Evolutionary conservation across 2,797 vertebrate species (phyloP).

Genomic region (Ctenosaura bakeri): DNA sequence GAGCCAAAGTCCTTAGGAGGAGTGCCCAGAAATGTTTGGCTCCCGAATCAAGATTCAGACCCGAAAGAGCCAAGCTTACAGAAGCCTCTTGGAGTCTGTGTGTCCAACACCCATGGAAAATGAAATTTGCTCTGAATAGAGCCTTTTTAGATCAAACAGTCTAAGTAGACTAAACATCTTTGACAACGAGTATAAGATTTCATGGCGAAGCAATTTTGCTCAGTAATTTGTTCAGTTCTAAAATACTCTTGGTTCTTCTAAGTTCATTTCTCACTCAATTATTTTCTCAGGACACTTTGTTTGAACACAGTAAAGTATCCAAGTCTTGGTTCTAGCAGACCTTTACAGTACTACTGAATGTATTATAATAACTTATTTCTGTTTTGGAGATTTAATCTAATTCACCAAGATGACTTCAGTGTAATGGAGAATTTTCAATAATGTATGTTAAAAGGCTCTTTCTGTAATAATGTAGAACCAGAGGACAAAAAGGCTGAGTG

Average conservation of each 20-base stretch:
- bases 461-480: constrained; percentile 72
- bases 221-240: constrained; percentile 79
- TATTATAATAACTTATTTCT: constrained; percentile 75
- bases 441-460: constrained; percentile 76
- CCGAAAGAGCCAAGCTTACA: constrained; percentile 52
- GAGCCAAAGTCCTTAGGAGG: constrained; percentile 60
- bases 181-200: constrained; percentile 81
- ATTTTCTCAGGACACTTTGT: constrained; percentile 80
- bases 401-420: constrained; percentile 66
- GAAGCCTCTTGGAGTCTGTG: constrained; percentile 55
- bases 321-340: constrained; percentile 53
- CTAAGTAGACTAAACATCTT: constrained; percentile 79
- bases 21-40: constrained; percentile 66
- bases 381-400: constrained; percentile 77
- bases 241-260: constrained; percentile 74
- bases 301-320: constrained; percentile 72
- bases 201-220: constrained; percentile 80
- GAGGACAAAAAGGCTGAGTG: constrained; percentile 63
- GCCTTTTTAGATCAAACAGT: constrained; percentile 76
- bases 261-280: constrained; percentile 81
- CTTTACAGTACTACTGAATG: constrained; percentile 53
- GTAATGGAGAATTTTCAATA: constrained; percentile 79
- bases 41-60: constrained; percentile 54
- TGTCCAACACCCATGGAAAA: constrained; percentile 68
- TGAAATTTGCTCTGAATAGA: constrained; percentile 75